phyloP scores from a whole-genome alignment of 2,888 invertebrate species.

The Vandiemenella viatica region DNA sequence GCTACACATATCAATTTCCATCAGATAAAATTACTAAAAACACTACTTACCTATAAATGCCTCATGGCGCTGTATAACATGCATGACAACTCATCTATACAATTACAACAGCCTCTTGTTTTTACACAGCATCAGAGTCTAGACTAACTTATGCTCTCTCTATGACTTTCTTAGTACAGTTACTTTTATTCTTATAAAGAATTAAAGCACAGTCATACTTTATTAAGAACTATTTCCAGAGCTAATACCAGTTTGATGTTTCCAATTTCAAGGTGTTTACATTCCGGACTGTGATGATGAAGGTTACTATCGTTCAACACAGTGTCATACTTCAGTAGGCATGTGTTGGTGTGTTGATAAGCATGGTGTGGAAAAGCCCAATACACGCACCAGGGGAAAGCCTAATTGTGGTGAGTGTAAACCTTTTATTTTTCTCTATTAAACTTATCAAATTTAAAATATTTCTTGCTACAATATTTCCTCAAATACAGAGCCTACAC shows the following conservation, averaged over 20 bases:
- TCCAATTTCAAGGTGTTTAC: slow-evolving; percentile 42
- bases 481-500: no score
- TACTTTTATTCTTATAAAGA: no score
- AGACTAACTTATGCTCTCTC: no score
- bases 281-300: slow-evolving; percentile 71
- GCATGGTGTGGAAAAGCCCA: slow-evolving; percentile 76
- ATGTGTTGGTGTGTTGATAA: slow-evolving; percentile 90
- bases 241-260: not conserved
- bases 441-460: slow-evolving; percentile 23
- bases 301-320: slow-evolving; percentile 73
- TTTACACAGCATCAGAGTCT: no score
- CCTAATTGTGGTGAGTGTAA: slow-evolving; percentile 70
- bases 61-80: no score
- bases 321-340: slow-evolving; percentile 74
- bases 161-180: no score
- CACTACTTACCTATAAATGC: no score
- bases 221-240: not conserved
- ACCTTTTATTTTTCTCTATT: slow-evolving; percentile 42
- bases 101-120: no score
- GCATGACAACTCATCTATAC: no score
- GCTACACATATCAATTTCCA: no score
- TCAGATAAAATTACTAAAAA: no score
- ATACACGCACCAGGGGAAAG: slow-evolving; percentile 66
- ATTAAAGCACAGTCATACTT: not conserved
- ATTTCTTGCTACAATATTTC: no score